Percentiles rank a stretch among this genome's conserved stretches.
Evolutionary conservation across 1,140 invertebrate genomes (phyloP).

Genomic region (Pachypeltis micranthus): DNA sequence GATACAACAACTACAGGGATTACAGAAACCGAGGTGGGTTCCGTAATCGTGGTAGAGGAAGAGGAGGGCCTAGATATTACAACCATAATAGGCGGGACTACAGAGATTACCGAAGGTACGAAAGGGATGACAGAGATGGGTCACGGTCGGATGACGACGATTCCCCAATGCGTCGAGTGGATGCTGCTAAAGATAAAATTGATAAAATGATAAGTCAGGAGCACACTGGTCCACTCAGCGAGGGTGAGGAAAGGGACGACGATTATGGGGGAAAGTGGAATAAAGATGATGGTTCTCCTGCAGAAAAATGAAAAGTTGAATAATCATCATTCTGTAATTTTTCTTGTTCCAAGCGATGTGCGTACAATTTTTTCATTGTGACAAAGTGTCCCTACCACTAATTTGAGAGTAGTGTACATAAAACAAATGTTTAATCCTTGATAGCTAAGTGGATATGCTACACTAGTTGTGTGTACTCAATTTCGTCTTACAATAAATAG

Average conservation of each 20-base stretch:
- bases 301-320: neutral
- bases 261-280: constrained; percentile 24
- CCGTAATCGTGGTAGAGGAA: constrained; percentile 37
- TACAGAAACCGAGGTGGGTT: constrained; percentile 27
- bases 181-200: constrained; percentile 47
- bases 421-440: neutral
- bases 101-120: constrained; percentile 27
- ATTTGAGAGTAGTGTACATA: neutral
- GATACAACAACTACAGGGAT: constrained; percentile 30
- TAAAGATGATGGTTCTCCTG: neutral
- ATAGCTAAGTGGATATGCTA: too few species aligned
- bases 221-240: constrained; percentile 52
- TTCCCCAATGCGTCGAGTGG: constrained; percentile 42
- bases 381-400: neutral
- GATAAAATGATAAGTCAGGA: constrained; percentile 43
- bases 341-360: too few species aligned
- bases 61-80: constrained; percentile 37
- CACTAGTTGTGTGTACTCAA: too few species aligned
- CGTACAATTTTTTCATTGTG: neutral
- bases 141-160: constrained; percentile 39
- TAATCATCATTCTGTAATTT: too few species aligned
- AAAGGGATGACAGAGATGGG: constrained; percentile 34
- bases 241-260: constrained; percentile 57
- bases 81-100: constrained; percentile 25
- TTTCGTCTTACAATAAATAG: too few species aligned